phyloP scores from a whole-genome alignment of 2,113 vertebrate genomes.

The Pseudopipra pipra region DNA sequence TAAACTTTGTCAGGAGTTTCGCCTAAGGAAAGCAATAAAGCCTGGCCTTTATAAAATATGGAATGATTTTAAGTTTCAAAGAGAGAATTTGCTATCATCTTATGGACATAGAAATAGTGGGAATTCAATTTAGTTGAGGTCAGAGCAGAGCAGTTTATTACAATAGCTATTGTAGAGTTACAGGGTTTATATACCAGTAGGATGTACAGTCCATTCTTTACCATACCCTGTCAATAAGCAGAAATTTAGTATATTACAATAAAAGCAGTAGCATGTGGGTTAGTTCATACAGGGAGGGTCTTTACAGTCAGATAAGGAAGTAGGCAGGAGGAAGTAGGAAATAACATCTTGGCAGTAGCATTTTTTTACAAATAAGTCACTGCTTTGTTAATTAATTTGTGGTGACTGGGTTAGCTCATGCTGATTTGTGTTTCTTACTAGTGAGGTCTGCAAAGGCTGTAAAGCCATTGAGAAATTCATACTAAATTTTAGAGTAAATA shows the following conservation, averaged over 20 bases:
- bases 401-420: background rate
- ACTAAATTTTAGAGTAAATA: background rate
- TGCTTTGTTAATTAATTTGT: background rate
- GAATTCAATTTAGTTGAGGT: background rate
- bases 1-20: background rate
- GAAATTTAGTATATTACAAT: background rate
- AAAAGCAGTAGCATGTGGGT: background rate
- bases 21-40: background rate
- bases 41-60: background rate
- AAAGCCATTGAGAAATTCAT: background rate
- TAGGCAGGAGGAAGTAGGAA: background rate
- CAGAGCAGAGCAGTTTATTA: background rate
- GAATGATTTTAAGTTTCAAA: background rate
- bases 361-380: background rate
- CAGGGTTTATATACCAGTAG: background rate
- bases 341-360: background rate
- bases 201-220: background rate
- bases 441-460: background rate
- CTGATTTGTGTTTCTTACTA: background rate
- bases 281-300: background rate
- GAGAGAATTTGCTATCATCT: background rate
- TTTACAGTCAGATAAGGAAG: background rate
- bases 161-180: background rate
- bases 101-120: background rate
- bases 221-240: background rate